Evolutionary conservation across 30 jellyfish, hydroid and myxozoan species (phyloP).

Genomic region (Chrysaora quinquecirrha): DNA sequence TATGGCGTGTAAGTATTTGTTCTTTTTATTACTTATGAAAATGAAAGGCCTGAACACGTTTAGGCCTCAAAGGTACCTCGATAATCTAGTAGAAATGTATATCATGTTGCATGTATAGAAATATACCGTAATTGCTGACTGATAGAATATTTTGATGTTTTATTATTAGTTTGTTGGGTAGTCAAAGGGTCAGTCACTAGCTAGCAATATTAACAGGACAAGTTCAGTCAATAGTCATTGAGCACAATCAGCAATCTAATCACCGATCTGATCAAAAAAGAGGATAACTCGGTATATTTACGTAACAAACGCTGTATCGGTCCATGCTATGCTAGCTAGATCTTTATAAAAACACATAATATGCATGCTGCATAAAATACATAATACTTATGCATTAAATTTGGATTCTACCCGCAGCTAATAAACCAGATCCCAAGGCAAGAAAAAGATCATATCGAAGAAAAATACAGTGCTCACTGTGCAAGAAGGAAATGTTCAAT

Average conservation of each 20-base stretch:
- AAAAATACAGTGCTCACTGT: slow-evolving; percentile 34
- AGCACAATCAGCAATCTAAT: background rate
- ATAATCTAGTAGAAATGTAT: too few relatives aligned
- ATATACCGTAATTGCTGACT: background rate
- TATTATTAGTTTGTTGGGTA: background rate
- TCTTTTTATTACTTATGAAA: background rate
- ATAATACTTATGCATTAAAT: slow-evolving; percentile 16
- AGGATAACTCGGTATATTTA: background rate
- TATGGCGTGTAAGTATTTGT: slow-evolving; percentile 16
- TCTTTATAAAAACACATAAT: background rate
- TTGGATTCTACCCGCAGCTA: slow-evolving; percentile 3
- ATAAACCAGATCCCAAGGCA: background rate
- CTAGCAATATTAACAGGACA: background rate
- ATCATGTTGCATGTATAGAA: too few relatives aligned
- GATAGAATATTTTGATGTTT: background rate
- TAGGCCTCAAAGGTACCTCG: background rate
- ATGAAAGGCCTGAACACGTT: background rate
- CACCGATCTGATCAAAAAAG: background rate
- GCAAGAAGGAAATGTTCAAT: slow-evolving; percentile 51
- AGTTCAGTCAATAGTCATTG: background rate
- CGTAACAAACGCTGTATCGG: background rate
- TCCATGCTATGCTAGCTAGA: background rate
- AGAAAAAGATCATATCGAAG: slow-evolving; percentile 37
- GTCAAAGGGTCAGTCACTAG: background rate
- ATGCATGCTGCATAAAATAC: background rate